phyloP scores from a whole-genome alignment of 2,888 invertebrate genomes.

The Julus scanicus region DNA sequence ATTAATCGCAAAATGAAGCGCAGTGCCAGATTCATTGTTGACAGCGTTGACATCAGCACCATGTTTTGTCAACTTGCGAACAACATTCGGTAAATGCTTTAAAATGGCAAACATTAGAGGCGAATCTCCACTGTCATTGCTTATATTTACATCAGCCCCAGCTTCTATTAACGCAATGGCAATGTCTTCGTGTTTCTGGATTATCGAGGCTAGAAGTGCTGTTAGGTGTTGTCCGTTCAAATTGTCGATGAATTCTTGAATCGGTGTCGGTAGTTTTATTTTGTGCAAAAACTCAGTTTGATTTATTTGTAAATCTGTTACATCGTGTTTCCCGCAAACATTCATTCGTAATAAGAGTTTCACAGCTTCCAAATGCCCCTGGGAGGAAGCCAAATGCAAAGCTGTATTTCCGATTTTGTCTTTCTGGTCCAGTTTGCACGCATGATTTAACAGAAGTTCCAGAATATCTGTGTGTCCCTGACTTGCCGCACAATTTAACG shows the following conservation, averaged over 20 bases:
- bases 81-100: not conserved
- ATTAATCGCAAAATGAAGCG: not conserved
- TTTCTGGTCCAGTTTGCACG: not conserved
- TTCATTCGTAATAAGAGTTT: not conserved
- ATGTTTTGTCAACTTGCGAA: slow-evolving; percentile 60
- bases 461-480: slow-evolving; percentile 70
- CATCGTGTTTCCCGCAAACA: not conserved
- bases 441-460: slow-evolving; percentile 73
- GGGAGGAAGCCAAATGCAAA: not conserved
- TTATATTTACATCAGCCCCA: not conserved
- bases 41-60: slow-evolving; percentile 70
- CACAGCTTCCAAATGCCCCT: not conserved
- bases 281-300: not conserved
- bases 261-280: not conserved
- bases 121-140: not conserved
- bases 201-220: not conserved
- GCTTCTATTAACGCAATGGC: not conserved
- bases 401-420: not conserved
- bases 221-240: slow-evolving; percentile 63
- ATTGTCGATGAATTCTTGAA: not conserved
- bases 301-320: not conserved
- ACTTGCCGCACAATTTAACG: not conserved
- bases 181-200: not conserved
- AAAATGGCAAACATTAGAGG: not conserved
- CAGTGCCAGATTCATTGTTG: not conserved